phyloP scores from a whole-genome alignment of 2,888 invertebrate genomes.

The Spicauda simplicius region DNA sequence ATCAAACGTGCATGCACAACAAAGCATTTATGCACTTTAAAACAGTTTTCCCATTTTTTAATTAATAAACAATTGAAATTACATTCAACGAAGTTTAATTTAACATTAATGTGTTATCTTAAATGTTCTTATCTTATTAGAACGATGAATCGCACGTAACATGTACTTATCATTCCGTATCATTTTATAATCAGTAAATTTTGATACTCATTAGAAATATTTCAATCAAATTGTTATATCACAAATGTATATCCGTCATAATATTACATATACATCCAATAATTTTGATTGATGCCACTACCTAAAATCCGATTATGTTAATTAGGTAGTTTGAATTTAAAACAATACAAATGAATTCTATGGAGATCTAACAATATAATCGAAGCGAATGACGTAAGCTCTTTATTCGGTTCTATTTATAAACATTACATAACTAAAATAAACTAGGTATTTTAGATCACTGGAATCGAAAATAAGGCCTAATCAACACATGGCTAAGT shows the following conservation, averaged over 20 bases:
- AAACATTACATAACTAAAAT: not conserved
- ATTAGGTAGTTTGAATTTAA: not conserved
- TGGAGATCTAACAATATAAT: not conserved
- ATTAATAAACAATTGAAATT: too few species aligned
- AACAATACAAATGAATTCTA: too few species aligned
- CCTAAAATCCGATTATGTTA: not conserved
- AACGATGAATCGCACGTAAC: not conserved
- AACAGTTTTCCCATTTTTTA: too few species aligned
- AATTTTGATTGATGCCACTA: not conserved
- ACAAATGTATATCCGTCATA: not conserved
- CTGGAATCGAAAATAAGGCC: not conserved
- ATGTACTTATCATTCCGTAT: not conserved
- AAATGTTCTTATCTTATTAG: too few species aligned
- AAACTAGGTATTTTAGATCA: not conserved
- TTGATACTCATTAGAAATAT: not conserved
- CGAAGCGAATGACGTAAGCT: not conserved
- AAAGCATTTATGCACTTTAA: too few species aligned
- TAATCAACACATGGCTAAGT: too few species aligned
- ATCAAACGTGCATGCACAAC: too few species aligned
- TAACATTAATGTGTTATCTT: too few species aligned
- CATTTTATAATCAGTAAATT: not conserved
- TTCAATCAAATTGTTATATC: not conserved
- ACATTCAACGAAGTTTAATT: too few species aligned
- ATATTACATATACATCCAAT: not conserved
- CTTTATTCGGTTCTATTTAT: constrained; percentile 1